Percentiles rank a stretch among this genome's conserved stretches.
phyloP scores from a whole-genome alignment of 2,888 invertebrate species.

The Drosophila kambysellisi region DNA sequence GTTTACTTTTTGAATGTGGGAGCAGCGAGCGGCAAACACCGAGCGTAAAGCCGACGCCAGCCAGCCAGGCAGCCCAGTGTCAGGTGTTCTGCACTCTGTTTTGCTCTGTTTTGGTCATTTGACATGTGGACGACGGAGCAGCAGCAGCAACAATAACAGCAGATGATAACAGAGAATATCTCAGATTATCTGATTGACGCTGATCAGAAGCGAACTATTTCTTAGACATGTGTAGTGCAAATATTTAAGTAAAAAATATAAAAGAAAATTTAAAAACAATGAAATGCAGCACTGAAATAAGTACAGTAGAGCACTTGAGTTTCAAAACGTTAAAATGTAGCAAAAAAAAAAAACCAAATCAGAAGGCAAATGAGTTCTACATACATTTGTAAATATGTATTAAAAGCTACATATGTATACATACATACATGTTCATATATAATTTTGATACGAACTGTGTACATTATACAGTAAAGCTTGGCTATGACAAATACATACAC shows the following conservation, averaged over 20 bases:
- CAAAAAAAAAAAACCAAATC: slow-evolving; percentile 31
- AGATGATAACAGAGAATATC: slow-evolving; percentile 31
- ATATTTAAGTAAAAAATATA: not conserved
- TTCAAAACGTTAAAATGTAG: slow-evolving; percentile 32
- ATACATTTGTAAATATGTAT: slow-evolving; percentile 11
- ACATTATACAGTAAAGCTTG: slow-evolving; percentile 44
- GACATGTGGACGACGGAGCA: slow-evolving; percentile 50
- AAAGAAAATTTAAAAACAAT: slow-evolving; percentile 8
- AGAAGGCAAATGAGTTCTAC: slow-evolving; percentile 41
- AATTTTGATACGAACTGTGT: slow-evolving; percentile 54
- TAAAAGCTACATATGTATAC: slow-evolving; percentile 13
- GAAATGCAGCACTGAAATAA: slow-evolving; percentile 26
- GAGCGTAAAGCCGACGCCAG: slow-evolving; percentile 49
- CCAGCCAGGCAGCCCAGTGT: slow-evolving; percentile 23
- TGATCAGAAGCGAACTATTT: slow-evolving; percentile 32
- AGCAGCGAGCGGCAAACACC: slow-evolving; percentile 40
- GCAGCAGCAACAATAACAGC: slow-evolving; percentile 32
- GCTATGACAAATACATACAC: slow-evolving; percentile 11
- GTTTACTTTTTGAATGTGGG: slow-evolving; percentile 72
- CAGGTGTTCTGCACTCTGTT: slow-evolving; percentile 58
- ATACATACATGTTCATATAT: slow-evolving; percentile 24
- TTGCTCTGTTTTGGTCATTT: slow-evolving; percentile 66
- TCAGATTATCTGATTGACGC: slow-evolving; percentile 38
- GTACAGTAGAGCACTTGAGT: slow-evolving; percentile 63
- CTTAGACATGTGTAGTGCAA: not conserved